phyloP scores from a whole-genome alignment of 2,797 vertebrate genomes.

The Chrosomus eos region DNA sequence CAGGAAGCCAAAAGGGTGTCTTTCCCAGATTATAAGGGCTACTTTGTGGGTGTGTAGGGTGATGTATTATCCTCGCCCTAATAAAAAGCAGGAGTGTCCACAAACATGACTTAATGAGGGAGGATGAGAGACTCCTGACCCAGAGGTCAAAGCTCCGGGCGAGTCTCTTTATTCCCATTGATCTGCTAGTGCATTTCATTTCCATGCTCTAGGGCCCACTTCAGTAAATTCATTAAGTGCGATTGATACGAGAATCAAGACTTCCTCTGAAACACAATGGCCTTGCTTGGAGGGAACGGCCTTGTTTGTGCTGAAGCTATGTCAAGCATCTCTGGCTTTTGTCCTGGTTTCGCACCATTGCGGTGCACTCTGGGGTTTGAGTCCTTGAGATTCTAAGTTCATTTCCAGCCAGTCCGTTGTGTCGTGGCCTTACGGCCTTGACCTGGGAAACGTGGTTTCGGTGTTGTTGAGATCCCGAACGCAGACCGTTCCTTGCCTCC shows the following conservation, averaged over 20 bases:
- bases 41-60: slow-evolving; percentile 43
- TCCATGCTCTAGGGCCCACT: slow-evolving; percentile 55
- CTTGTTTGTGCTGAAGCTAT: slow-evolving; percentile 32
- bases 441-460: slow-evolving; percentile 73
- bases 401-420: slow-evolving; percentile 65
- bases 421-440: slow-evolving; percentile 60
- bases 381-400: slow-evolving; percentile 62
- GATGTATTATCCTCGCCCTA: slow-evolving; percentile 56
- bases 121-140: slow-evolving; percentile 65
- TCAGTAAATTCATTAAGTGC: slow-evolving; percentile 56
- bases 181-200: slow-evolving; percentile 59
- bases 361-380: slow-evolving; percentile 45
- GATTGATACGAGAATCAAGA: slow-evolving; percentile 55
- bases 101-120: slow-evolving; percentile 65
- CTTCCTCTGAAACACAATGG: slow-evolving; percentile 45
- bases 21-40: slow-evolving; percentile 42
- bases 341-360: slow-evolving; percentile 22
- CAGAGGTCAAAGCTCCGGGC: slow-evolving; percentile 55
- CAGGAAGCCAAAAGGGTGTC: slow-evolving; percentile 31
- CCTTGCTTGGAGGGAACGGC: slow-evolving; percentile 12
- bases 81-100: slow-evolving; percentile 62
- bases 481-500: slow-evolving; percentile 69
- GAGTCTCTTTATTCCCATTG: slow-evolving; percentile 59
- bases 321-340: slow-evolving; percentile 40
- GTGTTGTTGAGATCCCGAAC: slow-evolving; percentile 72